Evolutionary conservation across 1,140 invertebrate genomes (phyloP).

Genomic region (Gryllus bimaculatus): DNA sequence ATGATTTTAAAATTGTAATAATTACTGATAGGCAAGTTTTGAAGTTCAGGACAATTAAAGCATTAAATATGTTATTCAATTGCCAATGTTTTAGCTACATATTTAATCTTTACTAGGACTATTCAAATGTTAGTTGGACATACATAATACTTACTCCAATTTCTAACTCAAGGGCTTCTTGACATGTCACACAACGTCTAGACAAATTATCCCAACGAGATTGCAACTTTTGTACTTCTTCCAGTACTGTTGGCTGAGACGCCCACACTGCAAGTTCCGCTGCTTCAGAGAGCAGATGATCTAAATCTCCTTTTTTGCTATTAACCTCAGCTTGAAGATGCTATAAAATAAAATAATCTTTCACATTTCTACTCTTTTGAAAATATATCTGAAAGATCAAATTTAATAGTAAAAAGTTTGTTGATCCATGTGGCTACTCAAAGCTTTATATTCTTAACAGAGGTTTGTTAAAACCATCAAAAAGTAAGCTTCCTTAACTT

Average conservation of each 20-base stretch:
- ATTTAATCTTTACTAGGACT: too few species aligned
- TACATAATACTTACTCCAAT: constrained; percentile 20
- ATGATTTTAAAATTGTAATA: too few species aligned
- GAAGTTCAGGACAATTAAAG: too few species aligned
- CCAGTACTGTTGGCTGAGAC: constrained; percentile 48
- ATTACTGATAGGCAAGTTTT: too few species aligned
- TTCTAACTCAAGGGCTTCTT: constrained; percentile 36
- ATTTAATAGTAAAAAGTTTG: too few species aligned
- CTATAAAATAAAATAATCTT: constrained; percentile 9
- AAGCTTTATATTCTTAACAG: too few species aligned
- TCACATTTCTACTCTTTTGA: background rate
- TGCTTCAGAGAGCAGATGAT: constrained; percentile 59
- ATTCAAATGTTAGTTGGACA: too few species aligned
- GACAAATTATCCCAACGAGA: constrained; percentile 53
- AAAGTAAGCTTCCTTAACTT: too few species aligned
- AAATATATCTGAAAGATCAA: background rate
- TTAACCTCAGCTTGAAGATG: constrained; percentile 37
- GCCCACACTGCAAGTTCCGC: constrained; percentile 59
- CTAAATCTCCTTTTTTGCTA: constrained; percentile 60
- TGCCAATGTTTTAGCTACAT: too few species aligned
- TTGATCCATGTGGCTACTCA: too few species aligned
- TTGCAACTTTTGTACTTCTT: constrained; percentile 52
- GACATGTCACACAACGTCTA: constrained; percentile 43
- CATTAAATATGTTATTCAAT: too few species aligned
- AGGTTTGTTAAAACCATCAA: too few species aligned